Percentiles rank a stretch among this genome's conserved stretches.
Conservation (phyloP, 2,113 vertebrate species). For the Xiphorhynchus elegans region DNA sequence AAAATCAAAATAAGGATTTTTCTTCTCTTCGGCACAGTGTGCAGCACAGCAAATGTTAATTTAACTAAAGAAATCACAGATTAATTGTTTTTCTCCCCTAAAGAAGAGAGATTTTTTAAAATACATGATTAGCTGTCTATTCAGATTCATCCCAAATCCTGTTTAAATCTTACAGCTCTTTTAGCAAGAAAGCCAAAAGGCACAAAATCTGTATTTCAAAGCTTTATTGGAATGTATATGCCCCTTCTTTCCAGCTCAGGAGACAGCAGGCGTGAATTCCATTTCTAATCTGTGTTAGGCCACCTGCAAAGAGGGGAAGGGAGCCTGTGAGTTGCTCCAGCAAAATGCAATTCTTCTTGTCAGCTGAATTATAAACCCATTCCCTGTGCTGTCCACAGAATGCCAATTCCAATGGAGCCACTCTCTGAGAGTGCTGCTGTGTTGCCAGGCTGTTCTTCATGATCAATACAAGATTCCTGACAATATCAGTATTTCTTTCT, state of each 20-base stretch:
- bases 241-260: constrained; percentile 26
- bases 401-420: constrained; percentile 12
- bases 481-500: neutral
- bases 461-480: neutral
- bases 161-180: constrained; percentile 24
- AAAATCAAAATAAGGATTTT: neutral
- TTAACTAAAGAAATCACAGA: neutral
- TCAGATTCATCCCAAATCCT: constrained; percentile 1
- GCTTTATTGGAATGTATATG: constrained; percentile 27
- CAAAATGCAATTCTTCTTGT: constrained; percentile 47
- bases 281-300: constrained; percentile 46
- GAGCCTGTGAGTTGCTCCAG: constrained; percentile 46
- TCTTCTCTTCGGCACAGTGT: neutral
- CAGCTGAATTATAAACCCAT: constrained; percentile 45
- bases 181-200: neutral
- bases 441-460: neutral
- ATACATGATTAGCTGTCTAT: neutral
- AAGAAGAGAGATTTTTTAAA: constrained; percentile 3
- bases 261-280: constrained; percentile 33
- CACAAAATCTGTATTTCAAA: neutral
- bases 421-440: neutral
- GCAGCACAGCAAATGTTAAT: neutral
- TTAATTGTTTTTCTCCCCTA: neutral
- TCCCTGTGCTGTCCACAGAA: neutral
- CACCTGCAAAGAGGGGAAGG: constrained; percentile 57